Evolutionary conservation across 2,888 invertebrate species (phyloP), one percentile per base, ranked within the genome.

Genomic region (Drosophila koepferae): DNA sequence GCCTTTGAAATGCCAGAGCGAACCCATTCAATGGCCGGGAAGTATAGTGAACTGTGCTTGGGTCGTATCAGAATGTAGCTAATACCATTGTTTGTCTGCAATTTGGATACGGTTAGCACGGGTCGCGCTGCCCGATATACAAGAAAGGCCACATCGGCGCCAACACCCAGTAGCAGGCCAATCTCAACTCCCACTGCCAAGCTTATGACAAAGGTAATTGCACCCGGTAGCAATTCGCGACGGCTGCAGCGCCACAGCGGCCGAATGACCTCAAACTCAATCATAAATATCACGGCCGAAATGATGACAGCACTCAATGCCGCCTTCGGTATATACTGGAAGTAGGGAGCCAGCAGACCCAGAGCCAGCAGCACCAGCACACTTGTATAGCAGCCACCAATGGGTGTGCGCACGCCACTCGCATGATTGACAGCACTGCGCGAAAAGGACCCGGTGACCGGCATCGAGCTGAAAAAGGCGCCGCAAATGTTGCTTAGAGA

Each of bases 251-350:
- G 95, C 97, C 97, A 97, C 95, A 97, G 96, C 0, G 97, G 96
- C 84, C 96, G 96, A 1, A 97, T 95, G 54, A 97, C 96, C 94
- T 97, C 97, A 92, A 97, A 97, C 93, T 98, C 98, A 89, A 98
- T 97, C 98, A 98, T 98, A 93, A 97, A 97, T 92, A 98, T 96
- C 73, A 99, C 98, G 80, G 99, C 98, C 91, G 97, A 97, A 79
- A 99, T 98, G 72, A 99, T 98, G 53, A 99, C 98, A 4, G 98
- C 97, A 41, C 98, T 97, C 20, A 99, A 93, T 0, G 98, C 96
- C 1, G 97, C 96, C 93, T 97, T 97, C 0, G 98, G 98, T 91
- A 98, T 97, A 92, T 95, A 98, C 86, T 96, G 96, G 93, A 98
- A 98, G 90, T 97, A 97, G 0, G 98, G 97, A 2, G 98, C 98